Base-by-base conservation (phyloP, 2,888 invertebrate genomes). In the Hybos culiciformis region DNA sequence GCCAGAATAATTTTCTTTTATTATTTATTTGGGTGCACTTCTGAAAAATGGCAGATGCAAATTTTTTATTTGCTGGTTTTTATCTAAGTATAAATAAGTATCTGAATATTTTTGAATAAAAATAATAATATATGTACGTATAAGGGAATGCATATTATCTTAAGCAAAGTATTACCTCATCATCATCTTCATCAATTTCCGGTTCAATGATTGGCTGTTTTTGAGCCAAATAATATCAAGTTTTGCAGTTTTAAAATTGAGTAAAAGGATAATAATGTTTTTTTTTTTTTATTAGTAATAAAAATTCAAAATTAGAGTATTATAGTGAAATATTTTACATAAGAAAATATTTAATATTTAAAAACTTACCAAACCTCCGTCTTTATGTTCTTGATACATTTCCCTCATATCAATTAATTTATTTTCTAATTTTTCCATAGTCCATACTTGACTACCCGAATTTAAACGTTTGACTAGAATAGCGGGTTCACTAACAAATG, bases 321-420 rank as follows among this genome's bases (percentile, higher is more conserved):
- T 6, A 5, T 9, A 34, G 2, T 19, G 11, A 15, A 32, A 32
- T 8, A 39, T 26, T 39, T 40, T 20, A 19, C 19, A 15, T 20
- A 14, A 31, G 7, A 31, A 37, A 38, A 33, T 17, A n/a, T n/a
- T n/a, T n/a, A n/a, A n/a, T n/a, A n/a, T n/a, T n/a, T n/a, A n/a
- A n/a, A n/a, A 21, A 52, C 62, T 57, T 60, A 67, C 67, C 65
- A 66, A 53, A 37, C 64, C 64, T 48, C 62, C 58, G 20, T 62
- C 44, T n/a, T n/a, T n/a, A 67, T 83, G 75, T 51, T 92, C 92
- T 63, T 90, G 87, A 69, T 94, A 97, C 77, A 94, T 80, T 56
- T 98, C 97, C 41, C 97, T 74, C 97, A 98, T 97, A 69, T 97
- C 96, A 47, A 97, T 85, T 46, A 98, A 72, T 67, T 96, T 94